These are phyloP conservation scores for Myotis vivesi DNA, from an alignment of 2,797 vertebrate genomes.

Conservation along the genomic window DNA sequence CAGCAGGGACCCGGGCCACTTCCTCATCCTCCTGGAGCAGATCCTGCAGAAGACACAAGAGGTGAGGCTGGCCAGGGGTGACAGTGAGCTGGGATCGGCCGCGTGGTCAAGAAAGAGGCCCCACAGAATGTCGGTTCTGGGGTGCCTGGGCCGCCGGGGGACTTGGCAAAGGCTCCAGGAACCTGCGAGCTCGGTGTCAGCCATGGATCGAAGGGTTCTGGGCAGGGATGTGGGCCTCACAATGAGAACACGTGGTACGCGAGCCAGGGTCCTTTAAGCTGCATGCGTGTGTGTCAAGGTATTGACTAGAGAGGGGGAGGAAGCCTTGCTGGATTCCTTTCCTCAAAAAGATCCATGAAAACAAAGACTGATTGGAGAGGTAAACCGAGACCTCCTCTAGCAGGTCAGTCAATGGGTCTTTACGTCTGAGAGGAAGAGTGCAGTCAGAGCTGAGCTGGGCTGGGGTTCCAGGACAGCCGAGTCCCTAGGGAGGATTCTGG, in stretches of 20 bases:
- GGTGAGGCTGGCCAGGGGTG: slow-evolving; percentile 80
- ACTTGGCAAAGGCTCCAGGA: neutral
- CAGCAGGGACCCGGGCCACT: slow-evolving; percentile 93
- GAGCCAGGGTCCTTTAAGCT: neutral
- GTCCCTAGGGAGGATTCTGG: neutral
- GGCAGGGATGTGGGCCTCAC: neutral
- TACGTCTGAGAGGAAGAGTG: neutral
- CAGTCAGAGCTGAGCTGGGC: neutral
- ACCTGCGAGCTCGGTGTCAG: neutral
- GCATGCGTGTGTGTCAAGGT: neutral
- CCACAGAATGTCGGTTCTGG: neutral
- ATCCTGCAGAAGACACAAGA: slow-evolving; percentile 92
- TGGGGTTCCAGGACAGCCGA: neutral
- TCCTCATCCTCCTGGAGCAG: slow-evolving; percentile 95
- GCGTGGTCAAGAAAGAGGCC: accelerated
- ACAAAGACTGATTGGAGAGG: neutral
- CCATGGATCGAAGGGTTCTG: neutral
- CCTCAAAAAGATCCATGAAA: neutral
- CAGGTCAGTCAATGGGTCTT: neutral
- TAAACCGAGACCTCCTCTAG: neutral
- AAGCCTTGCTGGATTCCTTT: neutral
- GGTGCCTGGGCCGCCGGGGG: neutral
- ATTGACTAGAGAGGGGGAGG: neutral
- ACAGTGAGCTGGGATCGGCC: neutral
- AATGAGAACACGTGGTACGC: accelerated